Evolutionary conservation across 2,797 vertebrate species (phyloP).

Genomic region (Poecilia velifera): DNA sequence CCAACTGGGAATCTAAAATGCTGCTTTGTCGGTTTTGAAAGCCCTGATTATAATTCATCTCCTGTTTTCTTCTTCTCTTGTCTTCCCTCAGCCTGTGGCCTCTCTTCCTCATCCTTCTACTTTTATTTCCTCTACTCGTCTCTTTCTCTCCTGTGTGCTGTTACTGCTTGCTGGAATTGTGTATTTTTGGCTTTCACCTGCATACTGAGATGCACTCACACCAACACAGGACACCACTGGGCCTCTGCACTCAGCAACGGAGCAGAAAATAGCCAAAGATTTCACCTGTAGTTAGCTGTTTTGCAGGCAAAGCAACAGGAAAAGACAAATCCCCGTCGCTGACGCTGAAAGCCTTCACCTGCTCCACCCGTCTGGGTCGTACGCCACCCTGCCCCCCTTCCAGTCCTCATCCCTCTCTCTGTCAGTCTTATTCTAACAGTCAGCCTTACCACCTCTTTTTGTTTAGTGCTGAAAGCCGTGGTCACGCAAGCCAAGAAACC

Average conservation of each 20-base stretch:
- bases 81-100: constrained; percentile 27
- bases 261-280: constrained; percentile 36
- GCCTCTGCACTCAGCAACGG: background rate
- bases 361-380: constrained; percentile 17
- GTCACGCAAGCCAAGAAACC: constrained; percentile 19
- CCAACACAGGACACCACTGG: background rate
- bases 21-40: constrained; percentile 44
- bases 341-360: constrained; percentile 40
- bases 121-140: constrained; percentile 17
- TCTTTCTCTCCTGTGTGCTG: background rate
- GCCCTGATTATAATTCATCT: constrained; percentile 50
- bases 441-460: constrained; percentile 17
- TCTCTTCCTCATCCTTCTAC: constrained; percentile 5
- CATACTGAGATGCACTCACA: background rate
- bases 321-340: constrained; percentile 28
- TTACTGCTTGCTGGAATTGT: background rate
- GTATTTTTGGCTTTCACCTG: constrained; percentile 2
- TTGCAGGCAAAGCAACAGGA: constrained; percentile 21
- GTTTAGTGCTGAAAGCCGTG: constrained; percentile 2
- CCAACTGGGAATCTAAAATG: constrained; percentile 9
- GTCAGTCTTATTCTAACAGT: constrained; percentile 12
- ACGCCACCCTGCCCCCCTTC: constrained; percentile 27
- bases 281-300: constrained; percentile 31
- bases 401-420: constrained; percentile 18
- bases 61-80: constrained; percentile 23